phyloP scores from a whole-genome alignment of 2,888 invertebrate species.

The Crocallis elinguaria region DNA sequence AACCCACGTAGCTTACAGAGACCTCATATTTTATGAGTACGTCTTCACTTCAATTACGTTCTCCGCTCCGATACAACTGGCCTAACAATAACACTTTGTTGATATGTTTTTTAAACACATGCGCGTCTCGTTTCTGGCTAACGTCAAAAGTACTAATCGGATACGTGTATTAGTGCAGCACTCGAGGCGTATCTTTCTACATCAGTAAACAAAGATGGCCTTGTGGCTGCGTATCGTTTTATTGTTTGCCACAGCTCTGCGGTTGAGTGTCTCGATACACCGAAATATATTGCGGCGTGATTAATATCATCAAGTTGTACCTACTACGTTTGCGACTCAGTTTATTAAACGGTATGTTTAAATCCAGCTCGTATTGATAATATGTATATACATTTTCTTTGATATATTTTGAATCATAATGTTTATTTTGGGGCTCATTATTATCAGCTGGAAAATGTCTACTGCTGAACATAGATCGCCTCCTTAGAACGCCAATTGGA shows the following conservation, averaged over 20 bases:
- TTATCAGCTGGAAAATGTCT: no score
- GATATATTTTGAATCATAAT: no score
- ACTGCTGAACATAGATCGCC: no score
- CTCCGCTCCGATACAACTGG: background rate
- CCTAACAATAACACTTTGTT: conserved; percentile 22
- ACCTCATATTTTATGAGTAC: background rate
- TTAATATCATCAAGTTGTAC: conserved; percentile 1
- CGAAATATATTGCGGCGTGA: conserved; percentile 37
- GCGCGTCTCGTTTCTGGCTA: conserved; percentile 30
- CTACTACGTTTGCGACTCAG: no score
- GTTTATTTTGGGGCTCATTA: no score
- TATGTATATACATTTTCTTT: no score
- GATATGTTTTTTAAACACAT: conserved; percentile 24
- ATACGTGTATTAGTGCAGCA: conserved; percentile 42
- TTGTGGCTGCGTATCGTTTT: conserved; percentile 73
- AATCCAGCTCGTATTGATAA: no score
- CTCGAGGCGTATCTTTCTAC: conserved; percentile 66
- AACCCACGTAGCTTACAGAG: background rate
- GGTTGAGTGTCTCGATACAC: conserved; percentile 55
- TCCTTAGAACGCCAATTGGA: no score
- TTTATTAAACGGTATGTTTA: no score
- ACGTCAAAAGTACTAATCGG: conserved; percentile 35
- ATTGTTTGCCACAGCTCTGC: conserved; percentile 70
- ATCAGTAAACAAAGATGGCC: conserved; percentile 78
- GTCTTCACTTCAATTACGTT: conserved; percentile 10